Conservation (phyloP, 2,797 vertebrate genomes). For the Falco peregrinus region DNA sequence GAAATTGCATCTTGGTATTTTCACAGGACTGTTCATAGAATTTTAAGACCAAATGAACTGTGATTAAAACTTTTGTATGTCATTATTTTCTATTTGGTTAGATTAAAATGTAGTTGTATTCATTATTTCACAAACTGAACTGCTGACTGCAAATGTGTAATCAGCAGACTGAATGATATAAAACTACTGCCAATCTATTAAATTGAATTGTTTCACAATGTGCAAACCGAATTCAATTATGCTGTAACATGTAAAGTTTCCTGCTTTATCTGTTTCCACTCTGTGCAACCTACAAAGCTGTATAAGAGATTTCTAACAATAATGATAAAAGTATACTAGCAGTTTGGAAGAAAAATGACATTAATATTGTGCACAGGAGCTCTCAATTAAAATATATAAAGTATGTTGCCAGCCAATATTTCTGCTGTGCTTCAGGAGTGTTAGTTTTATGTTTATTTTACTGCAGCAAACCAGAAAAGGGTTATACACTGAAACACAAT, state of each 20-base stretch:
- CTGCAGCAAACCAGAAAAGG: not conserved
- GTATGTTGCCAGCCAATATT: not conserved
- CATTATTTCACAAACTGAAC: slow-evolving; percentile 10
- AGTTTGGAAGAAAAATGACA: not conserved
- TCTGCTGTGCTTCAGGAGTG: not conserved
- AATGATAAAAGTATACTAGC: not conserved
- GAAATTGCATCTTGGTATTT: not conserved
- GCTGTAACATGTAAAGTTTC: not conserved
- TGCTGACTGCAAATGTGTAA: not conserved
- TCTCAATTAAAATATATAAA: not conserved
- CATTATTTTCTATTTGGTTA: not conserved
- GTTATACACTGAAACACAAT: not conserved
- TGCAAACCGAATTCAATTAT: not conserved
- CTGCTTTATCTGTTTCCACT: not conserved
- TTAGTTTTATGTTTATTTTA: not conserved
- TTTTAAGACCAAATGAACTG: not conserved
- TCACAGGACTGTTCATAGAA: not conserved
- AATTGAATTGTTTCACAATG: not conserved
- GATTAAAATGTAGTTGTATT: not conserved
- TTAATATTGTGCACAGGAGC: not conserved
- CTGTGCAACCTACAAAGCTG: not conserved
- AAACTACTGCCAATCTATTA: not conserved
- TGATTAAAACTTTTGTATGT: not conserved
- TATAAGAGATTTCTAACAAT: not conserved
- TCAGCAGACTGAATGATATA: not conserved